Evolutionary conservation across 2,797 vertebrate species (phyloP).

Genomic region (Eulemur albifrons): DNA sequence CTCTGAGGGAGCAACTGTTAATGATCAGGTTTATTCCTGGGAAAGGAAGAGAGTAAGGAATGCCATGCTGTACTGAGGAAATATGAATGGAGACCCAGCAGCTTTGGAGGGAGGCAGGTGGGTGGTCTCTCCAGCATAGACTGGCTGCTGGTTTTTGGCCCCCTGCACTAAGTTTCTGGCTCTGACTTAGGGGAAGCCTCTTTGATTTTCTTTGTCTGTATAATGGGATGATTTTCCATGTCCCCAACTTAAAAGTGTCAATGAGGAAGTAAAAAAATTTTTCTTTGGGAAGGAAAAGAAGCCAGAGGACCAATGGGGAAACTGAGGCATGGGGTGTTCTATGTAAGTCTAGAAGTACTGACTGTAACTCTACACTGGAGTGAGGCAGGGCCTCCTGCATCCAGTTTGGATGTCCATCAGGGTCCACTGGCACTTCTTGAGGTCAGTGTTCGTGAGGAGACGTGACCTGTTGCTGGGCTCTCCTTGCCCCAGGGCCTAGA

Average conservation of each 20-base stretch:
- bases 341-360: neutral
- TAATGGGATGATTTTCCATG: neutral
- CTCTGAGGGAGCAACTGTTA: neutral
- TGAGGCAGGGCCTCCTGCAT: neutral
- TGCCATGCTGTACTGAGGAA: accelerated
- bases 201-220: neutral
- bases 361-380: accelerated
- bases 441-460: no score
- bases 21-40: neutral
- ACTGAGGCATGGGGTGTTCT: neutral
- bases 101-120: neutral
- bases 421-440: neutral
- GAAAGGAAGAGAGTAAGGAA: neutral
- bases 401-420: no score
- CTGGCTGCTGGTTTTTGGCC: neutral
- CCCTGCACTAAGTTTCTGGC: neutral
- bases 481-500: accelerated
- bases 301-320: neutral
- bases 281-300: neutral
- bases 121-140: neutral
- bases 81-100: neutral
- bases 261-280: neutral
- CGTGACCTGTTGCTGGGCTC: neutral
- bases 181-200: neutral
- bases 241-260: neutral